A percentile compares a stretch with the other conserved stretches of the same genome.
phyloP scores from a whole-genome alignment of 1,140 invertebrate species.

The Listronotus oregonensis region DNA sequence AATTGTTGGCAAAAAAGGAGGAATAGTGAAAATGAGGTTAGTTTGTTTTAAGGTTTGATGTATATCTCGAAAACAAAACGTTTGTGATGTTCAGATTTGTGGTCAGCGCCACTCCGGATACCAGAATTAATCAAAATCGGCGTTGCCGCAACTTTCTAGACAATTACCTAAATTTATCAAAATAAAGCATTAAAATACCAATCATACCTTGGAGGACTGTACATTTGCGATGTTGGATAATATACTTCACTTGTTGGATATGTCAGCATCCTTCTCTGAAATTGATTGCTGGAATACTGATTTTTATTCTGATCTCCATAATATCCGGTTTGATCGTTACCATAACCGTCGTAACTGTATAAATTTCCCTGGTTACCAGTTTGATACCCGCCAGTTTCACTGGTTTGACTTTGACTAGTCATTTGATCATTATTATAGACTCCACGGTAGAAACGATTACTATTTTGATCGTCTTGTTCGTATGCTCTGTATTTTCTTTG shows the following conservation, averaged over 20 bases:
- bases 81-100: too few species aligned
- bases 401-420: not conserved
- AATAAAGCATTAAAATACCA: too few species aligned
- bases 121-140: too few species aligned
- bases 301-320: constrained; percentile 1
- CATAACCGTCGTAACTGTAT: not conserved
- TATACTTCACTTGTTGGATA: constrained; percentile 60
- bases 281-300: constrained; percentile 56
- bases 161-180: too few species aligned
- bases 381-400: too few species aligned
- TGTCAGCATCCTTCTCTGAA: constrained; percentile 71
- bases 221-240: constrained; percentile 30
- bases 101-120: too few species aligned
- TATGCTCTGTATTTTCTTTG: constrained; percentile 58
- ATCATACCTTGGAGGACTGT: constrained; percentile 26
- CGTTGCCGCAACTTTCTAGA: too few species aligned
- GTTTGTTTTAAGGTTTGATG: too few species aligned
- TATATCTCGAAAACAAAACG: too few species aligned
- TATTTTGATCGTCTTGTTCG: constrained; percentile 49
- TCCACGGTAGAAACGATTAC: not conserved
- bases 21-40: too few species aligned
- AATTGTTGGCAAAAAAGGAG: too few species aligned
- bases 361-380: too few species aligned
- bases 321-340: not conserved
- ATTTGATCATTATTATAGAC: constrained; percentile 1